Percentiles rank a stretch among this genome's conserved stretches.
Conservation (phyloP, 2,888 invertebrate species). For the Stenodera caucasica region DNA sequence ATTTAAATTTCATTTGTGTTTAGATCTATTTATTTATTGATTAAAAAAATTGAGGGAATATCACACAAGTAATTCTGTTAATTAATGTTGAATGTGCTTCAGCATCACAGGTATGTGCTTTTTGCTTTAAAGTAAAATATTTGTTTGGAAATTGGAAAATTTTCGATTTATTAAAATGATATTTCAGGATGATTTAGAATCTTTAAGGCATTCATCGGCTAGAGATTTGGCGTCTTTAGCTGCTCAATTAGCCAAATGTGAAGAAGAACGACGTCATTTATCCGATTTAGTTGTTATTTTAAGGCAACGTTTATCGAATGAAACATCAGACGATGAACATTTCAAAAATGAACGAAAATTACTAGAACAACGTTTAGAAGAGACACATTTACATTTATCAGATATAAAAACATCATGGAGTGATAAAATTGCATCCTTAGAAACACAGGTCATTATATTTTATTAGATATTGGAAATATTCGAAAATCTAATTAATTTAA, state of each 20-base stretch:
- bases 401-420: constrained; percentile 93
- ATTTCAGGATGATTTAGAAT: constrained; percentile 77
- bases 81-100: constrained; percentile 45
- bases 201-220: constrained; percentile 72
- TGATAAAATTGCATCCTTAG: constrained; percentile 82
- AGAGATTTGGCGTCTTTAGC: constrained; percentile 70
- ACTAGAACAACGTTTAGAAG: constrained; percentile 77
- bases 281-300: constrained; percentile 64
- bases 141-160: constrained; percentile 13
- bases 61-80: constrained; percentile 33
- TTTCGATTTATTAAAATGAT: constrained; percentile 5
- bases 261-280: constrained; percentile 75
- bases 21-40: constrained; percentile 21
- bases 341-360: constrained; percentile 66
- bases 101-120: constrained; percentile 55
- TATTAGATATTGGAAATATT: no score
- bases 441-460: no score
- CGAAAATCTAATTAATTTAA: neutral
- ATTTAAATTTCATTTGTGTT: constrained; percentile 8
- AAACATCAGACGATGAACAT: constrained; percentile 58
- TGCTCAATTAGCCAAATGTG: constrained; percentile 70
- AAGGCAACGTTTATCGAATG: constrained; percentile 56
- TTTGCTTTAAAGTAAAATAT: no score
- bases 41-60: constrained; percentile 11
- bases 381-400: constrained; percentile 81